These are phyloP conservation scores for Aleiodes leptofemur DNA, from an alignment of 2,888 invertebrate species.

Conservation along the genomic window DNA sequence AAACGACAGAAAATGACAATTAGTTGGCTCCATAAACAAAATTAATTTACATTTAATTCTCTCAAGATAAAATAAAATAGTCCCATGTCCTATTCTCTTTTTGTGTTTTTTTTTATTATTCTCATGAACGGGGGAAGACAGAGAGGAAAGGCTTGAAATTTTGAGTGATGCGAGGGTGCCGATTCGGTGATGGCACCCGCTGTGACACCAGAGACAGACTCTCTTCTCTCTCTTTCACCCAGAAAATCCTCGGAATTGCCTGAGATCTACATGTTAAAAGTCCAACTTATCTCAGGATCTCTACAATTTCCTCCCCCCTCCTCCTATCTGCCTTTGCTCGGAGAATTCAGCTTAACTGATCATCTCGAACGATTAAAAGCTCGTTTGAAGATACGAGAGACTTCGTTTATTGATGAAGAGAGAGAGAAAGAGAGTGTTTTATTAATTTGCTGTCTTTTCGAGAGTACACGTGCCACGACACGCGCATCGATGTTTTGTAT, in stretches of 20 bases:
- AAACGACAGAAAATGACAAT: conserved; percentile 54
- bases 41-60: conserved; percentile 32
- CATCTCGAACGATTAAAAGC: conserved; percentile 41
- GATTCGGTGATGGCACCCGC: conserved; percentile 73
- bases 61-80: conserved; percentile 5
- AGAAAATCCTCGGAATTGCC: conserved; percentile 58
- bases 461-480: conserved; percentile 59
- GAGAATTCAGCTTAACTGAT: conserved; percentile 46
- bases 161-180: conserved; percentile 73
- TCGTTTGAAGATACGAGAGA: conserved; percentile 12
- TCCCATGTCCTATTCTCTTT: conserved; percentile 10
- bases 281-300: conserved; percentile 50
- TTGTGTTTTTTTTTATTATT: conserved; percentile 20
- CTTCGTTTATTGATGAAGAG: conserved; percentile 54
- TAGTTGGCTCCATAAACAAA: conserved; percentile 30
- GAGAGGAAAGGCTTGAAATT: conserved; percentile 53
- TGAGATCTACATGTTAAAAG: conserved; percentile 69
- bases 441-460: conserved; percentile 60
- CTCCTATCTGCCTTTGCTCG: conserved; percentile 58
- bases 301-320: conserved; percentile 7
- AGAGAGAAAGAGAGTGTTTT: conserved; percentile 1
- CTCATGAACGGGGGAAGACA: not conserved
- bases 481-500: conserved; percentile 3
- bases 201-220: conserved; percentile 68
- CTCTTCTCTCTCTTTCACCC: conserved; percentile 50